These are phyloP conservation scores for Pantherophis guttatus DNA, from an alignment of 2,113 vertebrate genomes.

Conservation along the genomic window DNA sequence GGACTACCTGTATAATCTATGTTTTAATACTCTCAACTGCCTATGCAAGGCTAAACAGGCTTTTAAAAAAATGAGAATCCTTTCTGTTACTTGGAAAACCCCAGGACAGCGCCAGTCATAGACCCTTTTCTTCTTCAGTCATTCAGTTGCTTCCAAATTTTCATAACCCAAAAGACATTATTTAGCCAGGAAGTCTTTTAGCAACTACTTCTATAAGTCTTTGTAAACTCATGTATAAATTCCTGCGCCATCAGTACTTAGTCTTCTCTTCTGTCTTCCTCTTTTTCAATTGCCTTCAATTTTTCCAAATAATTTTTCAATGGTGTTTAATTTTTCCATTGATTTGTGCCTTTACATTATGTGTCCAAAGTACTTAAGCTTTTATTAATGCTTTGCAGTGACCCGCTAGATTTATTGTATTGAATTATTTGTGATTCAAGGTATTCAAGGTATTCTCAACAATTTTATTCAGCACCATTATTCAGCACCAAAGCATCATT, in stretches of 20 bases:
- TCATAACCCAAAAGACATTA: neutral
- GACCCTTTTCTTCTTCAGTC: neutral
- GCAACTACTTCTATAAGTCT: neutral
- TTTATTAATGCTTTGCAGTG: neutral
- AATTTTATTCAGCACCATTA: neutral
- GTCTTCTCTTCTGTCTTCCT: neutral
- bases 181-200: neutral
- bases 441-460: neutral
- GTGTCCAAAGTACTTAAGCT: neutral
- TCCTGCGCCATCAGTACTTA: neutral
- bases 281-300: neutral
- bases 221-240: neutral
- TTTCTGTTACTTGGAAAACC: neutral
- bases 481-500: neutral
- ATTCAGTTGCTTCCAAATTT: neutral
- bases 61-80: neutral
- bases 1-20: no score
- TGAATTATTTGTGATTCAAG: neutral
- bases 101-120: neutral
- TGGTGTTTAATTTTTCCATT: neutral
- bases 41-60: neutral
- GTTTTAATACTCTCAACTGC: neutral
- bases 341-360: neutral
- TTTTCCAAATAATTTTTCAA: neutral
- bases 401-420: neutral